Conservation (phyloP, 2,113 vertebrate genomes). For the Motacilla tschutschensis region DNA sequence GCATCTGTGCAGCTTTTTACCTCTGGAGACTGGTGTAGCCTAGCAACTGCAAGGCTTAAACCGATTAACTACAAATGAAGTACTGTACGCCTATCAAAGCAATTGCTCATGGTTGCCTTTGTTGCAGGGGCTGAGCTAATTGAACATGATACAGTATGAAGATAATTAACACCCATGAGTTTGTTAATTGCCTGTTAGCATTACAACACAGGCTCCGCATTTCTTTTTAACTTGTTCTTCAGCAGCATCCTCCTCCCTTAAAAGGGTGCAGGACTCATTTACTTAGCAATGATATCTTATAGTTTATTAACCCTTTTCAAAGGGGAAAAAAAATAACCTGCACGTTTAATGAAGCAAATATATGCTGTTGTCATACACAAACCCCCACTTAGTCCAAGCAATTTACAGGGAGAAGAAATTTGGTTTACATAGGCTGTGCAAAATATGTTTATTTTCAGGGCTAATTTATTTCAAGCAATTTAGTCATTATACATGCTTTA, state of each 20-base stretch:
- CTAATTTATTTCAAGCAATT: slow-evolving; percentile 75
- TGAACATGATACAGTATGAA: slow-evolving; percentile 88
- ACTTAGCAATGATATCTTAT: slow-evolving; percentile 62
- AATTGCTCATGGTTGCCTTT: slow-evolving; percentile 87
- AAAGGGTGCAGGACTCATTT: slow-evolving; percentile 67
- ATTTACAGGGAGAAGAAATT: slow-evolving; percentile 67
- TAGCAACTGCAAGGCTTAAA: slow-evolving; percentile 89
- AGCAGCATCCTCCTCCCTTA: slow-evolving; percentile 60
- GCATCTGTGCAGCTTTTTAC: slow-evolving; percentile 85
- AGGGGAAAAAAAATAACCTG: not conserved
- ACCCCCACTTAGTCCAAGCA: slow-evolving; percentile 42
- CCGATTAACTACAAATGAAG: slow-evolving; percentile 93
- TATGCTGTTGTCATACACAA: slow-evolving; percentile 57
- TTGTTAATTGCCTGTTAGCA: slow-evolving; percentile 90
- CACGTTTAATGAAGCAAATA: slow-evolving; percentile 61
- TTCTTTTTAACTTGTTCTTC: slow-evolving; percentile 76
- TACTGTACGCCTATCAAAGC: slow-evolving; percentile 87
- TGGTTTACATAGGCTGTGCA: slow-evolving; percentile 64
- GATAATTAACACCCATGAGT: slow-evolving; percentile 89
- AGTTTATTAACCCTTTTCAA: slow-evolving; percentile 74
- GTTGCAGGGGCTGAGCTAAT: slow-evolving; percentile 87
- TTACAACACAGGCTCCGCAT: slow-evolving; percentile 78
- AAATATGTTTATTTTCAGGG: slow-evolving; percentile 73
- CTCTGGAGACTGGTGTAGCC: slow-evolving; percentile 85
- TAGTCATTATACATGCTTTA: slow-evolving; percentile 67